These are phyloP conservation scores for Leptinotarsa haldemani DNA, from an alignment of 2,888 invertebrate genomes.

Conservation along the genomic window DNA sequence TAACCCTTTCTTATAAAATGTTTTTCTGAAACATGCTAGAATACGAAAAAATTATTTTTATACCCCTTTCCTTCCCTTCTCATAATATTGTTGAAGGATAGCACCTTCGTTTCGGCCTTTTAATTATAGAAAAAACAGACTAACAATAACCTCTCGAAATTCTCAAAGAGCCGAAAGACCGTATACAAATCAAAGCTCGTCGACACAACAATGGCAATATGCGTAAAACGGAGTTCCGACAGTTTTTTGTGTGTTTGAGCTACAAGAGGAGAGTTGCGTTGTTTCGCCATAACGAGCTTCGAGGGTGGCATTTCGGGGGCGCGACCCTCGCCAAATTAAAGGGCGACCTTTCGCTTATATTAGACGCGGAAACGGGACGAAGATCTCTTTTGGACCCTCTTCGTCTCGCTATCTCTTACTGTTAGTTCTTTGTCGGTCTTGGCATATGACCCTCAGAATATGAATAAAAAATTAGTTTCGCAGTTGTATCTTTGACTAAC, in stretches of 20 bases:
- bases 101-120: too few species aligned
- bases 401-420: conserved; percentile 38
- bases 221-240: conserved; percentile 45
- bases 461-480: neutral
- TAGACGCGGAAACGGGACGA: conserved; percentile 55
- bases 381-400: conserved; percentile 53
- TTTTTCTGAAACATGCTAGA: too few species aligned
- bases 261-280: conserved; percentile 52
- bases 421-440: conserved; percentile 11
- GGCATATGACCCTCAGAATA: neutral
- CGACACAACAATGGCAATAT: conserved; percentile 43
- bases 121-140: conserved; percentile 25
- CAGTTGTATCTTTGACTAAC: too few species aligned
- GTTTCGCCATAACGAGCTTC: conserved; percentile 63
- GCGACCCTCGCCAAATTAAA: conserved; percentile 65
- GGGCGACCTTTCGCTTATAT: conserved; percentile 60
- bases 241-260: conserved; percentile 53
- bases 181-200: conserved; percentile 38
- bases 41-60: too few species aligned
- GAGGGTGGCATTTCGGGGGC: conserved; percentile 64
- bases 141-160: conserved; percentile 8
- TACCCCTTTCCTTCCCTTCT: too few species aligned
- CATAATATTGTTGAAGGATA: too few species aligned
- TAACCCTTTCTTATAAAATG: too few species aligned
- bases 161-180: conserved; percentile 24